Percentiles rank a stretch among this genome's conserved stretches.
These are phyloP conservation scores for Dicyrtoma fusca DNA, from an alignment of 2,888 invertebrate species.

Conservation along the genomic window DNA sequence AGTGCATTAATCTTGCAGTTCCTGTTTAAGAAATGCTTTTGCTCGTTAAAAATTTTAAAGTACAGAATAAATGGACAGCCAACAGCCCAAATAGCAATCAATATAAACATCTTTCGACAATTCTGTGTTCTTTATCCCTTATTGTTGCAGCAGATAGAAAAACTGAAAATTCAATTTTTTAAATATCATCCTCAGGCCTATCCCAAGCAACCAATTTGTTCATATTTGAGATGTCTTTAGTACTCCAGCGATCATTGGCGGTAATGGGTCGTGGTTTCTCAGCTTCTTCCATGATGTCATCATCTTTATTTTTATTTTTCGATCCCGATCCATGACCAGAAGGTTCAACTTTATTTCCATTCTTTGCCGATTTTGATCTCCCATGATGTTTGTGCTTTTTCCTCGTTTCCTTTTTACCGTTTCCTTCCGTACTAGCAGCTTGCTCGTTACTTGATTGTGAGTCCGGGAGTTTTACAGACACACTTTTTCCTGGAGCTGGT, in stretches of 20 bases:
- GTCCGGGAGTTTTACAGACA: conserved; percentile 30
- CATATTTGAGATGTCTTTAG: conserved; percentile 70
- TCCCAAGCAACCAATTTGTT: conserved; percentile 72
- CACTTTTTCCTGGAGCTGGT: too few species aligned
- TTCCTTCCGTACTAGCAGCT: too few species aligned
- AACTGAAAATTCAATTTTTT: too few species aligned
- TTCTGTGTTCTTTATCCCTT: too few species aligned
- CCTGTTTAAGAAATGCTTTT: too few species aligned
- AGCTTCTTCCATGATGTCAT: conserved; percentile 54
- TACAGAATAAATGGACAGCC: too few species aligned
- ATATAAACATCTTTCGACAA: too few species aligned
- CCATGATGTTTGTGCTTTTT: conserved; percentile 21
- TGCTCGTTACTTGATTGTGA: not conserved
- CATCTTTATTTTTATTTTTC: not conserved
- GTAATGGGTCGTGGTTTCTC: conserved; percentile 44
- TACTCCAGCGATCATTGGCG: conserved; percentile 75
- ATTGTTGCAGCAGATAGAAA: too few species aligned
- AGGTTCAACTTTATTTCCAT: conserved; percentile 49
- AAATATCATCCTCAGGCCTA: conserved; percentile 62
- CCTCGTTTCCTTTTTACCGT: conserved; percentile 22
- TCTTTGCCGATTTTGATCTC: conserved; percentile 50
- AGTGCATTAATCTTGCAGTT: too few species aligned
- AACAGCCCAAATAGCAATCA: too few species aligned
- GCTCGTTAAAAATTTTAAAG: too few species aligned
- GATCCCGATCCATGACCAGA: not conserved